phyloP scores from a whole-genome alignment of 2,888 invertebrate species.

The Elegia similella region DNA sequence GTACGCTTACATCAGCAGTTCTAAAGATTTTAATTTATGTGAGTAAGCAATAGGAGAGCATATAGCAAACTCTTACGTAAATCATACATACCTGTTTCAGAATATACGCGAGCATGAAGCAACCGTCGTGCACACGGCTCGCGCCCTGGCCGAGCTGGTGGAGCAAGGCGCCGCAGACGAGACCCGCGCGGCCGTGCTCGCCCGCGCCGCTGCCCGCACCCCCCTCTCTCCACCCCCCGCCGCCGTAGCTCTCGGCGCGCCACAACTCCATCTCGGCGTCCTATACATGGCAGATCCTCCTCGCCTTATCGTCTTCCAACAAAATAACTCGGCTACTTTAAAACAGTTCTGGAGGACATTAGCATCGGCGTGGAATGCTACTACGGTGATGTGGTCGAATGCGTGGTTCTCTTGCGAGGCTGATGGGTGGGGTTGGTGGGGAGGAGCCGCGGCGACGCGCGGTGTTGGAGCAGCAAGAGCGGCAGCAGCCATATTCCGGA shows the following conservation, averaged over 20 bases:
- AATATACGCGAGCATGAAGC: slow-evolving; percentile 70
- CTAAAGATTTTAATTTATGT: too few species aligned
- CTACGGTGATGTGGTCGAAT: slow-evolving; percentile 68
- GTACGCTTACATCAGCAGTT: too few species aligned
- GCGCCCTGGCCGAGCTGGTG: slow-evolving; percentile 71
- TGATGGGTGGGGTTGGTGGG: slow-evolving; percentile 64
- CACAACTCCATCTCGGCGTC: slow-evolving; percentile 73
- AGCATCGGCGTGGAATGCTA: slow-evolving; percentile 75
- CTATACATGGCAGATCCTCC: slow-evolving; percentile 67
- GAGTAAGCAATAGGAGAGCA: too few species aligned
- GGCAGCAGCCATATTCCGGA: slow-evolving; percentile 83
- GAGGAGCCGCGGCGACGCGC: slow-evolving; percentile 71
- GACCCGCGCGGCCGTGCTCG: slow-evolving; percentile 62
- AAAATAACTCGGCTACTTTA: slow-evolving; percentile 72
- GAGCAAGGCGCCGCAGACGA: slow-evolving; percentile 67
- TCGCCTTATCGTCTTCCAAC: slow-evolving; percentile 68
- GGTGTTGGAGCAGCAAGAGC: slow-evolving; percentile 70
- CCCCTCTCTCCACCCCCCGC: slow-evolving; percentile 65
- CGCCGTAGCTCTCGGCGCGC: slow-evolving; percentile 74
- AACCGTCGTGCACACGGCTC: slow-evolving; percentile 66
- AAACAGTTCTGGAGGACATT: slow-evolving; percentile 80
- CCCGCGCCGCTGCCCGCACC: slow-evolving; percentile 66
- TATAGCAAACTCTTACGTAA: too few species aligned
- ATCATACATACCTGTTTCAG: slow-evolving; percentile 34
- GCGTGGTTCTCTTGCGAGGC: slow-evolving; percentile 73